Evolutionary conservation across 2,888 invertebrate genomes (phyloP).

Genomic region (Euplexia lucipara): DNA sequence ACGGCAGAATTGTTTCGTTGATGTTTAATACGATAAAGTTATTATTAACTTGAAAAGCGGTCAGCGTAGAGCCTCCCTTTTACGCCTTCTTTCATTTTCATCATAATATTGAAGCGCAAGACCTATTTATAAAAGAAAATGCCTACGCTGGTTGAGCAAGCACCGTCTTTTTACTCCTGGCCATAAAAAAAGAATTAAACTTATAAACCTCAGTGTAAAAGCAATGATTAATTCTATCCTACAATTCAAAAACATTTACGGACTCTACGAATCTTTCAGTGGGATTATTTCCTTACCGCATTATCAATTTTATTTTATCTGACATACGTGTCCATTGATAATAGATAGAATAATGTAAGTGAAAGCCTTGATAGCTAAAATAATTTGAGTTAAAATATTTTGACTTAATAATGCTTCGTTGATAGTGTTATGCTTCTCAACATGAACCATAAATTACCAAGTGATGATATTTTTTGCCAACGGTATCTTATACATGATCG

Average conservation of each 20-base stretch:
- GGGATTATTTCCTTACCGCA: slow-evolving; percentile 63
- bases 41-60: slow-evolving; percentile 24
- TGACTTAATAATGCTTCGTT: slow-evolving; percentile 9
- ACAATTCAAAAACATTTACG: slow-evolving; percentile 2
- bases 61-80: slow-evolving; percentile 31
- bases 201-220: neutral
- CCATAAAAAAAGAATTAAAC: slow-evolving; percentile 22
- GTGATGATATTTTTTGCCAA: slow-evolving; percentile 44
- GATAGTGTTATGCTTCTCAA: slow-evolving; percentile 26
- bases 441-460: slow-evolving; percentile 26
- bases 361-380: slow-evolving; percentile 40
- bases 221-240: neutral
- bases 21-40: slow-evolving; percentile 21
- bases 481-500: slow-evolving; percentile 41
- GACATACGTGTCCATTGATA: slow-evolving; percentile 56
- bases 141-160: neutral
- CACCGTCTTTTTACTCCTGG: slow-evolving; percentile 4
- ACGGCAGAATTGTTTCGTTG: slow-evolving; percentile 5
- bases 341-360: slow-evolving; percentile 50
- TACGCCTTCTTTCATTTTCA: slow-evolving; percentile 39
- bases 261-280: slow-evolving; percentile 19
- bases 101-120: slow-evolving; percentile 50
- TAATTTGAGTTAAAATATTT: slow-evolving; percentile 22
- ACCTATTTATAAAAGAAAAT: slow-evolving; percentile 30
- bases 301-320: slow-evolving; percentile 67